Conservation (phyloP, 2,888 invertebrate genomes). For the Andricus quercusramuli region DNA sequence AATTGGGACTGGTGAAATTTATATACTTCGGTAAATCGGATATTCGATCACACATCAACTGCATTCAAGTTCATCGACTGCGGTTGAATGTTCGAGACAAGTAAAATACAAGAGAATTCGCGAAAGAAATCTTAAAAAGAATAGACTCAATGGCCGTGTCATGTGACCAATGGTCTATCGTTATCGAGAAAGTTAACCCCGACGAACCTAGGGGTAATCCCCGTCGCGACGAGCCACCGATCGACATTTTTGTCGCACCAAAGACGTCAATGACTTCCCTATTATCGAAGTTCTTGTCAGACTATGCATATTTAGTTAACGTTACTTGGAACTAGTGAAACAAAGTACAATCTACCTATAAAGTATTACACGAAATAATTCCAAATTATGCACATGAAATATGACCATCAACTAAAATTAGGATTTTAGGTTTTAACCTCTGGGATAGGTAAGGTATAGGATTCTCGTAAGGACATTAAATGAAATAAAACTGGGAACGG, state of each 20-base stretch:
- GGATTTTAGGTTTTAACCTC: too few relatives aligned
- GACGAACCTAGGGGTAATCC: constrained; percentile 49
- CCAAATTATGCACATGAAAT: background rate
- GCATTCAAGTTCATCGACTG: constrained; percentile 1
- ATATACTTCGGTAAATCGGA: constrained; percentile 1
- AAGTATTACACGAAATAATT: background rate
- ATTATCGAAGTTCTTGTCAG: background rate
- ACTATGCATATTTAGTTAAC: background rate
- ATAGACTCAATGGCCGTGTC: constrained; percentile 51
- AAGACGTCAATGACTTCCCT: background rate
- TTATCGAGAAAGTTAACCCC: constrained; percentile 53
- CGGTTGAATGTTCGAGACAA: background rate
- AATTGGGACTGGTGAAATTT: background rate
- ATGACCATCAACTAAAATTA: too few relatives aligned
- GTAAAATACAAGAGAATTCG: constrained; percentile 4
- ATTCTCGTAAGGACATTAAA: background rate
- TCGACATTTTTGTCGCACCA: background rate
- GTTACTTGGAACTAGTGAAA: background rate
- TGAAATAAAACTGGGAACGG: constrained; percentile 10
- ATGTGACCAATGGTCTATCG: constrained; percentile 52
- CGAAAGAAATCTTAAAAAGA: constrained; percentile 47
- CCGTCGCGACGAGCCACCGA: constrained; percentile 29
- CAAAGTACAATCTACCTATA: background rate
- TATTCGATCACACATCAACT: constrained; percentile 10
- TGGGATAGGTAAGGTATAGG: background rate